phyloP scores from a whole-genome alignment of 2,113 vertebrate genomes.

The Euleptes europaea region DNA sequence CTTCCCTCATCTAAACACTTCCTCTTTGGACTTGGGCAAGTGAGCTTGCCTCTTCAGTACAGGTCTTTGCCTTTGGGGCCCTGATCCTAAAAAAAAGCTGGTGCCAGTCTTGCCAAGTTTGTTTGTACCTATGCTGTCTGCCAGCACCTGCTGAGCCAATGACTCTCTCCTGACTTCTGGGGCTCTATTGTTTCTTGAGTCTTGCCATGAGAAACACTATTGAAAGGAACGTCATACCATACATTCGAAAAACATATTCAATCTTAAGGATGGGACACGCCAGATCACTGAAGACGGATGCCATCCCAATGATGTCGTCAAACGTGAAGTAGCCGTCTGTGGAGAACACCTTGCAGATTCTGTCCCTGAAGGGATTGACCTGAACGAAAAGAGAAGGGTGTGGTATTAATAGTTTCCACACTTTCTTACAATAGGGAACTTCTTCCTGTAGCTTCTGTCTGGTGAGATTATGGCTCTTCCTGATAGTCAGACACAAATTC shows the following conservation, averaged over 20 bases:
- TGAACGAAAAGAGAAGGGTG: neutral
- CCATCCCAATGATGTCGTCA: slow-evolving; percentile 61
- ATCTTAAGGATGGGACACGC: slow-evolving; percentile 68
- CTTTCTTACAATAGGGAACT: no score
- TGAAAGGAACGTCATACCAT: slow-evolving; percentile 28
- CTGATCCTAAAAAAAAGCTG: neutral
- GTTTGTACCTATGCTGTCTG: neutral
- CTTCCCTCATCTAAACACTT: neutral
- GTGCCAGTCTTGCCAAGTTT: neutral
- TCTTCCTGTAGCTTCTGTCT: no score
- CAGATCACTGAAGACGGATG: slow-evolving; percentile 59
- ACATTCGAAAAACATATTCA: slow-evolving; percentile 50
- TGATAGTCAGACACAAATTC: no score
- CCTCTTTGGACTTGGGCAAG: neutral
- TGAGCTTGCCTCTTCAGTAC: neutral
- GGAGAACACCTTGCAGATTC: slow-evolving; percentile 57
- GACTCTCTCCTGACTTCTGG: neutral
- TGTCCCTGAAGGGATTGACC: slow-evolving; percentile 59
- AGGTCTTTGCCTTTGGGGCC: neutral
- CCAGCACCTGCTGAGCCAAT: neutral
- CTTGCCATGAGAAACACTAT: no score
- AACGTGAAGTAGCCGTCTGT: slow-evolving; percentile 31
- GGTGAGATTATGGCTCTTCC: no score
- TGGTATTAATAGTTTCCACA: neutral
- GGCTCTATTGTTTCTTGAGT: neutral